Evolutionary conservation across 2,888 invertebrate species (phyloP).

Genomic region (Aproaerema taeniolella): DNA sequence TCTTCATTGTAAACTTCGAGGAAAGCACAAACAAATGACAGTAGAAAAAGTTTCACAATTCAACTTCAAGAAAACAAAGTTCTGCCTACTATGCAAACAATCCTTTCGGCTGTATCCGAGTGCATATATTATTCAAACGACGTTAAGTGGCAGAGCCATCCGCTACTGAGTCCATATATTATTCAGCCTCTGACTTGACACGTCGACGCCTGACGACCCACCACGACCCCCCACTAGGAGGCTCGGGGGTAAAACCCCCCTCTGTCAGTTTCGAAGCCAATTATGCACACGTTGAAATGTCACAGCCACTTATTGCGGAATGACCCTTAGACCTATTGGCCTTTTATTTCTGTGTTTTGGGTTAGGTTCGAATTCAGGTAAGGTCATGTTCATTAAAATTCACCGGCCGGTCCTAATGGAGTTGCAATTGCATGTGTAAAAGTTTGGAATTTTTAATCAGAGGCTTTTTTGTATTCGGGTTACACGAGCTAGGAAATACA

Average conservation of each 20-base stretch:
- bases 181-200: conserved; percentile 70
- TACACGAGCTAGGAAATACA: too few species aligned
- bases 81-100: conserved; percentile 35
- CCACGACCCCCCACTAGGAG: conserved; percentile 22
- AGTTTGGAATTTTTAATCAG: too few species aligned
- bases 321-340: conserved; percentile 76
- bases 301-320: conserved; percentile 56
- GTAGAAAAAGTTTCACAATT: too few species aligned
- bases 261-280: conserved; percentile 63
- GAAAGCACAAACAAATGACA: too few species aligned
- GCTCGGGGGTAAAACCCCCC: conserved; percentile 33
- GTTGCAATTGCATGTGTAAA: too few species aligned
- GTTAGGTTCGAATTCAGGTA: conserved; percentile 44
- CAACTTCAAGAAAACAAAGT: conserved; percentile 15
- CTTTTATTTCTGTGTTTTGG: conserved; percentile 59
- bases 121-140: conserved; percentile 63
- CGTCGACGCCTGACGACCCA: conserved; percentile 59
- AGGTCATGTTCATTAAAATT: conserved; percentile 23
- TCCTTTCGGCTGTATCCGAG: conserved; percentile 33
- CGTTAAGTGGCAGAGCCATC: conserved; percentile 72
- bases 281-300: conserved; percentile 70
- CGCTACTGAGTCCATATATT: conserved; percentile 58
- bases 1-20: too few species aligned
- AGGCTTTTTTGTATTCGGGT: too few species aligned
- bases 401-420: too few species aligned